Evolutionary conservation across 2,113 vertebrate genomes (phyloP).

Genomic region (Vireo altiloquus): DNA sequence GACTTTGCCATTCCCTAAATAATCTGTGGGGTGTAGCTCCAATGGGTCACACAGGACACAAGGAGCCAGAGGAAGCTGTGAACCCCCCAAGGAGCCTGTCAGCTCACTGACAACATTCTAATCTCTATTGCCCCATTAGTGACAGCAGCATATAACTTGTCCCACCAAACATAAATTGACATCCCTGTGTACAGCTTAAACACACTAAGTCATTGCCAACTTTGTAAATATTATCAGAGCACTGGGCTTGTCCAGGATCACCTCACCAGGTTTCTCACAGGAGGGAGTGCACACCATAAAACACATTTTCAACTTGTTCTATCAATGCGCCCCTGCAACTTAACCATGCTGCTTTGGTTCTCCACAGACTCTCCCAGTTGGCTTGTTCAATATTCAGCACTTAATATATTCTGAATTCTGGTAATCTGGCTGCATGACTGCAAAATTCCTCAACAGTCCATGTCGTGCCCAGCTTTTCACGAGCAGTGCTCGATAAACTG

Average conservation of each 20-base stretch:
- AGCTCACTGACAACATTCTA: not conserved
- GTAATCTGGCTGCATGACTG: not conserved
- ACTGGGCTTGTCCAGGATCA: not conserved
- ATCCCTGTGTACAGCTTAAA: not conserved
- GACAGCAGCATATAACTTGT: not conserved
- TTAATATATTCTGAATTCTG: not conserved
- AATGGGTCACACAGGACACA: not conserved
- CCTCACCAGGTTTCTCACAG: not conserved
- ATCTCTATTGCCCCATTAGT: not conserved
- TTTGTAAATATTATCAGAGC: not conserved
- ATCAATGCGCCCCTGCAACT: fast-evolving
- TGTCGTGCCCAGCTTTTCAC: not conserved
- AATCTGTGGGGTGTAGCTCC: not conserved
- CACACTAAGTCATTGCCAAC: not conserved
- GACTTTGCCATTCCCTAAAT: not conserved
- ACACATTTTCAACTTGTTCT: not conserved
- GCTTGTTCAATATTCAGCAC: not conserved
- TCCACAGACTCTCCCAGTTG: not conserved
- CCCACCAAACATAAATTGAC: not conserved
- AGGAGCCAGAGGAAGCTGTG: not conserved
- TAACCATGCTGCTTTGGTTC: not conserved
- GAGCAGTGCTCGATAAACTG: not conserved
- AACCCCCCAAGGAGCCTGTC: not conserved
- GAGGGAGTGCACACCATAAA: not conserved
- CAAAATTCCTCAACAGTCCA: not conserved